Evolutionary conservation across 2,797 vertebrate genomes (phyloP).

Genomic region (Pyrrhura leucotis): DNA sequence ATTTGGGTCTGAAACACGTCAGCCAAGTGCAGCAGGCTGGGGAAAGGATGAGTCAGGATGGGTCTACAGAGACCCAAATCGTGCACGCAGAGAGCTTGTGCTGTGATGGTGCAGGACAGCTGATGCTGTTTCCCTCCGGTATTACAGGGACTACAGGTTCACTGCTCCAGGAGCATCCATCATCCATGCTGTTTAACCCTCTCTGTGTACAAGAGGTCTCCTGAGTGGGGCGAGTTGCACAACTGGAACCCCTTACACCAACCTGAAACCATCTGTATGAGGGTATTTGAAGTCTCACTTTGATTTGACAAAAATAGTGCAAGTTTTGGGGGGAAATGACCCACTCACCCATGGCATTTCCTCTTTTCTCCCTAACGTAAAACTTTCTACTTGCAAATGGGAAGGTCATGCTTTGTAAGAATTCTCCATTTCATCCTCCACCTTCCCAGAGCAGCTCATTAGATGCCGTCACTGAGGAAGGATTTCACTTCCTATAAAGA

Average conservation of each 20-base stretch:
- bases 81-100: not conserved
- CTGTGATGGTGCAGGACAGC: not conserved
- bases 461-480: not conserved
- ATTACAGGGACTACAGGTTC: fast-evolving
- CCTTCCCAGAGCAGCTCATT: not conserved
- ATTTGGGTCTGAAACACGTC: not conserved
- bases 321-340: not conserved
- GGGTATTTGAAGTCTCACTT: not conserved
- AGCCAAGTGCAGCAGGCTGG: not conserved
- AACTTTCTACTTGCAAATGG: not conserved
- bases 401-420: not conserved
- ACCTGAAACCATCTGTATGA: not conserved
- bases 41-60: not conserved
- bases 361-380: not conserved
- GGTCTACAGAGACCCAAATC: not conserved
- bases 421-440: not conserved
- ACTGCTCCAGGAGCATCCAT: not conserved
- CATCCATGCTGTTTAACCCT: fast-evolving
- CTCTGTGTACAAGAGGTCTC: not conserved
- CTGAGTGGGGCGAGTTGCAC: not conserved
- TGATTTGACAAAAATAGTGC: not conserved
- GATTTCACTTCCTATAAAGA: not conserved
- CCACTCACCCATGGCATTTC: not conserved
- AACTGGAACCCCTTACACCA: not conserved
- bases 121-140: not conserved